Evolutionary conservation across 2,113 vertebrate genomes (phyloP).

Genomic region (Sterna hirundo): DNA sequence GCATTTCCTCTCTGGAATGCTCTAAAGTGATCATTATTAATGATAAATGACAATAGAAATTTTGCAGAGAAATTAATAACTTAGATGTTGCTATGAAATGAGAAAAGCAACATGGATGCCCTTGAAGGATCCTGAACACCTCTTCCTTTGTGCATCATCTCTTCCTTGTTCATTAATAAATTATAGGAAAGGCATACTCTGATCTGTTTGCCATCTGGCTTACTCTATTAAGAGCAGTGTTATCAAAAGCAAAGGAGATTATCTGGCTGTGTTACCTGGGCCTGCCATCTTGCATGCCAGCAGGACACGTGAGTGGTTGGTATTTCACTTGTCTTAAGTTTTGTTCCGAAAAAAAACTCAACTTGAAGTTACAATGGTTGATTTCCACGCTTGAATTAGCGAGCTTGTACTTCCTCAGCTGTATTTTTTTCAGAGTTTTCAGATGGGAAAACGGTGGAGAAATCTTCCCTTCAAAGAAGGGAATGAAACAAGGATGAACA

Average conservation of each 20-base stretch:
- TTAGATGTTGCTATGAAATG: neutral
- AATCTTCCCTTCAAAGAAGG: neutral
- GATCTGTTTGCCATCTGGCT: neutral
- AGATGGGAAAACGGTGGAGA: neutral
- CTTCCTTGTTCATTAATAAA: neutral
- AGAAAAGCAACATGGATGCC: neutral
- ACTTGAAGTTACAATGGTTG: neutral
- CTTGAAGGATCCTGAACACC: neutral
- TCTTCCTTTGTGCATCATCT: neutral
- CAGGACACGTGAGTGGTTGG: neutral
- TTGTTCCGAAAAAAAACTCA: too few relatives aligned
- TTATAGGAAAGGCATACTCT: too few relatives aligned
- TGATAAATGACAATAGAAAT: neutral
- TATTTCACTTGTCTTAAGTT: neutral
- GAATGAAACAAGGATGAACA: neutral
- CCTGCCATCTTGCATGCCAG: neutral
- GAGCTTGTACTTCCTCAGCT: neutral
- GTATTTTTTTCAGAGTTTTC: neutral
- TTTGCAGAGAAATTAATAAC: constrained; percentile 1
- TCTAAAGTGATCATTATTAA: neutral
- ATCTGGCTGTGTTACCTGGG: neutral
- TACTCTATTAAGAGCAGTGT: neutral
- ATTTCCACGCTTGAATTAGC: neutral
- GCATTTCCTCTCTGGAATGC: neutral
- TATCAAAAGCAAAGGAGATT: neutral